Evolutionary conservation across 2,113 vertebrate species (phyloP), one percentile per base, ranked within the genome.

Genomic region (Ailuropoda melanoleuca): DNA sequence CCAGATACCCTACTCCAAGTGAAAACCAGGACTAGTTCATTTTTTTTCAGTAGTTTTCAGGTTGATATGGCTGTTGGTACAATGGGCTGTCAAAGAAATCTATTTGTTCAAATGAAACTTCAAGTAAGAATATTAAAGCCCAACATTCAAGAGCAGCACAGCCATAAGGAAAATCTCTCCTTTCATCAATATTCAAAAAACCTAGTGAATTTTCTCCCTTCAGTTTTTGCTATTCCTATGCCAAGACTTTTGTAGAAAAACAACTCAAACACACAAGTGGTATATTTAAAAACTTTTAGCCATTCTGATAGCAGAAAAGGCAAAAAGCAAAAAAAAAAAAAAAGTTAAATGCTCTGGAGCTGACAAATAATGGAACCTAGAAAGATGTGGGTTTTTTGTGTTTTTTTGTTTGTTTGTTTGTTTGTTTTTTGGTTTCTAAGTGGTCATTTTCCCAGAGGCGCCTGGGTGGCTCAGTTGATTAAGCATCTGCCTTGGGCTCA

Each of bases 51-150:
- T 72, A 70, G 29, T 91, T 95, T 81, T 95, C 46, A 89, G 9
- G 26, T 19, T 85, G 17, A 91, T 88, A 95, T 70, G 62, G 46
- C 29, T 58, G 31, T 66, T 34, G 21, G 37, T 86, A 70, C 53
- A 94, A 62, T 31, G 29, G 14, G 21, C 50, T 87, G 37, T 60
- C 37, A 58, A 94, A 87, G 46, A 85, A 82, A 96, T 24, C n/a
- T 80, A 91, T 84, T 84, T 95, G 60, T 90, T 94, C 53, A 85
- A 77, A 95, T 72, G 11, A 93, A 93, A 92, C 19, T 83, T 46
- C 26, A 94, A 88, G 90, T 83, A 43, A 56, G 43, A 93, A 96
- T 80, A 87, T 43, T 77, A 88, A 93, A 84, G 92, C 53, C 86
- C 60, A 90, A 85, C 12, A 53, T 39, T 46, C 5, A 95, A 84